Evolutionary conservation across 2,888 invertebrate species (phyloP).

Genomic region (Trichacis sp.): DNA sequence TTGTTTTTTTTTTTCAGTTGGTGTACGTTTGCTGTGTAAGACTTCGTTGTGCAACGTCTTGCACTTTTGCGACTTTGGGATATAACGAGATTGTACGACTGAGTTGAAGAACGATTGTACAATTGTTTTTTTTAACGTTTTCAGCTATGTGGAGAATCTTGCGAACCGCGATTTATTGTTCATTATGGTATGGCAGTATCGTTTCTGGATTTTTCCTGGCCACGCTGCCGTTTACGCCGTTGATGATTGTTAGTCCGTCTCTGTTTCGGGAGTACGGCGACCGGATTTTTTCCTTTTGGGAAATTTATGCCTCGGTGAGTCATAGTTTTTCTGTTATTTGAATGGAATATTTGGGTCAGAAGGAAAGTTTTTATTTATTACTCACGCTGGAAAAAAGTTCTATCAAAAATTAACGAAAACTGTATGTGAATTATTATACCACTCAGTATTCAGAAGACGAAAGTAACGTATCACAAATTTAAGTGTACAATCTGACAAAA

Average conservation of each 20-base stretch:
- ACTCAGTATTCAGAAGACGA: too few species aligned
- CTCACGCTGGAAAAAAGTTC: too few species aligned
- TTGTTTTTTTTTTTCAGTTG: too few species aligned
- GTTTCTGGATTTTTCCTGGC: constrained; percentile 71
- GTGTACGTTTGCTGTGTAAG: not conserved
- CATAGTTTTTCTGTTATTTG: too few species aligned
- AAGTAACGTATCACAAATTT: too few species aligned
- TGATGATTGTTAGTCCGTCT: constrained; percentile 78
- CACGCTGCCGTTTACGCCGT: constrained; percentile 78
- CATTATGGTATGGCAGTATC: constrained; percentile 71
- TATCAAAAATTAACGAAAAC: too few species aligned
- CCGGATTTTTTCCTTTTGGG: constrained; percentile 82
- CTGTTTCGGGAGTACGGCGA: constrained; percentile 79
- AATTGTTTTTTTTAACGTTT: constrained; percentile 9
- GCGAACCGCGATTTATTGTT: constrained; percentile 68
- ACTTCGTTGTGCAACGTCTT: not conserved
- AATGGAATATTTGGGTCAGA: too few species aligned
- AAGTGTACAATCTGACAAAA: too few species aligned
- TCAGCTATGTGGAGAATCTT: constrained; percentile 59
- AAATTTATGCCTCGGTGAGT: constrained; percentile 81
- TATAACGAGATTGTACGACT: not conserved
- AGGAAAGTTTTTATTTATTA: too few species aligned
- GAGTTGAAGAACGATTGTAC: too few species aligned
- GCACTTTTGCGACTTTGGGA: not conserved
- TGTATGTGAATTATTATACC: too few species aligned